Evolutionary conservation across 2,113 vertebrate species (phyloP), one percentile per base, ranked within the genome.

Genomic region (Gobiocypris rarus): DNA sequence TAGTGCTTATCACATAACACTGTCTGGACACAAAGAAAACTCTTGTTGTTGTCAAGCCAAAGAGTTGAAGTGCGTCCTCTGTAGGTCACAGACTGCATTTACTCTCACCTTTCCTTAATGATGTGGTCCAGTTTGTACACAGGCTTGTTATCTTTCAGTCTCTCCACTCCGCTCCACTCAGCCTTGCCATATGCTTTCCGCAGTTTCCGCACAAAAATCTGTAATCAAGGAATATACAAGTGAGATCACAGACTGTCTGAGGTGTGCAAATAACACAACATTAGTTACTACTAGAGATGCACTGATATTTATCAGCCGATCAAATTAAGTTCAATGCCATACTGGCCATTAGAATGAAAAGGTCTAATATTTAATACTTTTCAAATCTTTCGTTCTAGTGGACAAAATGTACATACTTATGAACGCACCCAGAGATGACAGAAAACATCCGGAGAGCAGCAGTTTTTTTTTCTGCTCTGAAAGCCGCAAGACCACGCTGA

Each of bases 121-220:
- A 99, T 95, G 88, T 98, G 97, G 90, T 99, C 98, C 24, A 99
- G 92, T 89, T 96, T 99, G 88, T 99, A 99, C 56, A 19, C 81
- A 0, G 98, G 98, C 78, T 99, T 99, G 92, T 98, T 99, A 1
- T 96, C 96, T 87, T 90, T 96, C 69, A 99, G 92, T 50, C 95
- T 92, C 67, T 97, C 93, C 1, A 96, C 97, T 0, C 92, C 87
- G 61, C 92, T 93, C 95, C 95, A 99, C 76, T 99, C 96, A 0
- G 95, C 95, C 90, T 99, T 99, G 19, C 95, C 97, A 1, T 97
- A 98, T 0, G 98, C 98, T 83, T 94, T 98, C 0, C 97, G 95
- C 10, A 99, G 95, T 87, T 97, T 99, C n/a, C 97, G 94, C 11
- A 99, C 98, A 69, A 99, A 99, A 1, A 99, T 93, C 98, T 98